Evolutionary conservation across 1,140 invertebrate species (phyloP), one percentile per base, ranked within the genome.

Genomic region (Pseudoatta argentina): DNA sequence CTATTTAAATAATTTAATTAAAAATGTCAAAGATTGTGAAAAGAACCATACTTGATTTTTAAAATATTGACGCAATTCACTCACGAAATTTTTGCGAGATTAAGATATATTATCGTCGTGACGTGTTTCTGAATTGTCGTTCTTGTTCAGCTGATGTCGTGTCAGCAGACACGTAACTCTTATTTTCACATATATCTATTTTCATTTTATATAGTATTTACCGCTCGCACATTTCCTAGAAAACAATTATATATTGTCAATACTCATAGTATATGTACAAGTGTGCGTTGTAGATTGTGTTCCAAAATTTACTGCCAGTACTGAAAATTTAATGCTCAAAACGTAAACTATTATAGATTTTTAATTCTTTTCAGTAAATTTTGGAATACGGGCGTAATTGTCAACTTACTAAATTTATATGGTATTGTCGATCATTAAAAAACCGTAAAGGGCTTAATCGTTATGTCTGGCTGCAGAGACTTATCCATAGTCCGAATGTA

Each of bases 121-220:
- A 39, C 5, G 21, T 72, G n/a, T 73, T 59, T 44, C 64, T 21
- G 39, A 44, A 44, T 0, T 44, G 64, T 24, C 53, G 18, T 48
- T 57, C 12, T 44, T 71, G 8, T 12, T 71, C 3, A 39, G 18
- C 8, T 3, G 51, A 21, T 30, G 34, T 72, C 16, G 27, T 24
- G 34, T 10, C 67, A 72, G 24, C 10, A 30, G 39, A 61, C 2
- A 53, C 34, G 10, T 69, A 53, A 24, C 12, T 72, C 6, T 57
- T 21, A 24, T 72, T 59, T 72, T 1, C 34, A 7, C 10, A 82
- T 12, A 5, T 21, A 48, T 57, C 18, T 59, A 72, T 81, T 81
- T 39, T 48, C 30, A 27, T 59, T 59, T 59, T 73, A 72, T 73
- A 72, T 82, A 21, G 34, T 30, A 21, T 27, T 59, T 51, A 30